Evolutionary conservation across 2,113 vertebrate species (phyloP), one percentile per base, ranked within the genome.

Genomic region (Pangasianodon hypophthalmus): DNA sequence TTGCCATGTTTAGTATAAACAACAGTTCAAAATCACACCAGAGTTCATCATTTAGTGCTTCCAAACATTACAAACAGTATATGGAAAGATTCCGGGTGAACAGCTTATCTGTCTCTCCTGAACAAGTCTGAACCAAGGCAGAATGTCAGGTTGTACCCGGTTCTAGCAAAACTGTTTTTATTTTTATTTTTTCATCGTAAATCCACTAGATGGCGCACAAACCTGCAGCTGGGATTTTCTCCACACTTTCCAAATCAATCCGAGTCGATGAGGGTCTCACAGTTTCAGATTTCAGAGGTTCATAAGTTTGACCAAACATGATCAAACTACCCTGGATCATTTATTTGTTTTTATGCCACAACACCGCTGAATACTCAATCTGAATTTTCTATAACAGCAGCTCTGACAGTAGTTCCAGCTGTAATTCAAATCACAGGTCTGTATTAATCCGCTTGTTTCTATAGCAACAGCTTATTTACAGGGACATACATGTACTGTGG

Each of bases 151-250:
- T 4, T 32, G 64, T 16, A 32, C 67, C 13, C n/a, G 4, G 67
- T 16, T 37, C 67, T 69, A 14, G n/a, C 24, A 62, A 62, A 62
- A 21, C 58, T 4, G 52, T 60, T 64, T 0, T 73, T n/a, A 32
- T 37, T 18, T 18, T 41, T 7, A 2, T 52, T 52, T 52, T 52
- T 11, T 82, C 2, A 56, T 6, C 9, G 3, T 19, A 32, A 0
- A 24, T 58, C 81, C 81, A 58, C 81, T 58, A 83, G 81, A 83
- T 56, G 81, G 81, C 81, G 54, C 81, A 58, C 81, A 58, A 21
- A 56, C 24, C 52, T 58, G 32, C n/a, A 83, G 32, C n/a, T 81
- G 26, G 48, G 48, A 32, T 50, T 48, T 75, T 50, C 24, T 14
- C 11, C 16, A 52, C 26, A 29, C 8, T 50, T 75, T 7, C 71